A percentile compares a stretch with the other conserved stretches of the same genome.
phyloP scores from a whole-genome alignment of 2,888 invertebrate genomes.

The Melipona beecheii region DNA sequence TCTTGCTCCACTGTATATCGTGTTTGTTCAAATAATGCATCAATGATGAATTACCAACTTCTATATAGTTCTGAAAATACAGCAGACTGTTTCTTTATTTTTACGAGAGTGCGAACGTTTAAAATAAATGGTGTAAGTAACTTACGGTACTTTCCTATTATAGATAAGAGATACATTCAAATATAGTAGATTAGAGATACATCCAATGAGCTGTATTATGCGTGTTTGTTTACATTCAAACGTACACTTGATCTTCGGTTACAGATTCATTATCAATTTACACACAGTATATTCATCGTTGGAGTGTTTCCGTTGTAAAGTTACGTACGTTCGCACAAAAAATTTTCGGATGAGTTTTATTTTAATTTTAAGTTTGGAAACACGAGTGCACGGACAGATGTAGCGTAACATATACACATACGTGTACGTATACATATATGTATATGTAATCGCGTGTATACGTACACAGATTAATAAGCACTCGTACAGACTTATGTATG shows the following conservation, averaged over 20 bases:
- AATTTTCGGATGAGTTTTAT: constrained; percentile 6
- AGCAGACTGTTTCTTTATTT: constrained; percentile 49
- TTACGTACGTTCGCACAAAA: constrained; percentile 32
- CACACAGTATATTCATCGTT: constrained; percentile 30
- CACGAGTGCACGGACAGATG: constrained; percentile 10
- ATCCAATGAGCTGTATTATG: constrained; percentile 62
- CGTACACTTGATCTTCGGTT: constrained; percentile 57
- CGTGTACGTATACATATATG: background rate
- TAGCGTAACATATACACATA: constrained; percentile 1
- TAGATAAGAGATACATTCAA: constrained; percentile 24
- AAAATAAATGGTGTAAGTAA: constrained; percentile 48
- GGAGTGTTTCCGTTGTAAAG: constrained; percentile 12
- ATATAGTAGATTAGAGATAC: constrained; percentile 50
- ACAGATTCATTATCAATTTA: constrained; percentile 50
- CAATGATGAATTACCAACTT: background rate
- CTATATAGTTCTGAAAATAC: constrained; percentile 46
- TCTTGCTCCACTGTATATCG: background rate
- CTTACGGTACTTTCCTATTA: constrained; percentile 45
- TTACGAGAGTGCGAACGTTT: constrained; percentile 42
- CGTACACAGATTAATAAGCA: constrained; percentile 22
- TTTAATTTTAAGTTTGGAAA: constrained; percentile 8
- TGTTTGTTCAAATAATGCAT: background rate
- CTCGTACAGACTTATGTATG: constrained; percentile 13
- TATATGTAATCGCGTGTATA: background rate
- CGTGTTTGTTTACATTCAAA: constrained; percentile 62